Base-by-base conservation (phyloP, 2,113 vertebrate genomes). In the Amblyornis subalaris region DNA sequence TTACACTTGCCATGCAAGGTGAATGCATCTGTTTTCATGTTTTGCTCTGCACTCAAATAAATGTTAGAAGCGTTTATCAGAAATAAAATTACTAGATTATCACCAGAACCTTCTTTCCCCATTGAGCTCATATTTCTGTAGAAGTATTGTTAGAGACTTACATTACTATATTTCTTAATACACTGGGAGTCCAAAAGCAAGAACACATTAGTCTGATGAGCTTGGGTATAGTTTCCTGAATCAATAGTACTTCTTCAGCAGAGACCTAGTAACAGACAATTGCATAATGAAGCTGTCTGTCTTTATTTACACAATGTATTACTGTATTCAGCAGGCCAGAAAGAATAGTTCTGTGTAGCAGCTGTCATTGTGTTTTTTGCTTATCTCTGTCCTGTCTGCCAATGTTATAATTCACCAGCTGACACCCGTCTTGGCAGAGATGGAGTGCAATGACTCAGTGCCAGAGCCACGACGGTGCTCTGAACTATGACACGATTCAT, bases 281-380 rank as follows among this genome's bases (percentile, higher is more conserved):
- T 96, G 97, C 94, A 97, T 98, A 97, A 98, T 98, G 97, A 98
- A 98, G 97, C 96, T 98, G 97, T 97, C 98, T 98, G 97, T 98
- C 98, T 98, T 97, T 98, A 97, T 98, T 97, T 96, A 95, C 95
- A 98, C 97, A 97, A 97, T 97, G 96, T 97, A 98, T 98, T 98
- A 97, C 96, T 98, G 97, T 98, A 97, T 97, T 97, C 95, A 97
- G 94, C 96, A 96, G 96, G 97, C 96, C 98, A 98, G 98, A 98
- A 98, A 98, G 98, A 97, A 96, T 92, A 97, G 96, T 97, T 98
- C 97, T 98, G 98, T 98, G 95, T 96, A 97, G 97, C 98, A 98
- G 98, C 98, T 98, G 98, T 97, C 98, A 98, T 97, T 97, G 96
- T 98, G 97, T 95, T 98, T 94, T 97, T 96, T 96, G 97, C 98